Base-by-base conservation (phyloP, 1,140 invertebrate genomes). In the Cydia splendana region DNA sequence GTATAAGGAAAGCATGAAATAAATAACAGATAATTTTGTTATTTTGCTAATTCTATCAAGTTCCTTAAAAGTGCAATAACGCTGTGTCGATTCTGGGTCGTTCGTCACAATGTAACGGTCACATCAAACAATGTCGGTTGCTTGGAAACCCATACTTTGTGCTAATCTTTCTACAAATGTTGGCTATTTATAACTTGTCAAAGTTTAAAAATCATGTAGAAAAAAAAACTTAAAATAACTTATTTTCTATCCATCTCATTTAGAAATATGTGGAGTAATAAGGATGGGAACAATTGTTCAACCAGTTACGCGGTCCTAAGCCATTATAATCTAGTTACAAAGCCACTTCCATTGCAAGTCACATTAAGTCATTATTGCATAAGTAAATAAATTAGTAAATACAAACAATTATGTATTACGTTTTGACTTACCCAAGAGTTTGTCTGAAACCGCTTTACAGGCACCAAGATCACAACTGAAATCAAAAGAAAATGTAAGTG, bases 331-430 rank as follows among this genome's bases (percentile, higher is more conserved):
- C 34, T 42, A 71, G 67, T 71, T 45, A 71, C 15, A 71, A 10
- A 38, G 57, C 20, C 57, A 62, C 20, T 62, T 62, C 18, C 2
- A 62, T 24, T 45, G 4, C 7, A 71, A 38, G 15, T 18, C 7
- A 10, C 30, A 71, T 71, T 71, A 71, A 71, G 67, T 38, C 67
- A 71, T 71, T 71, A 62, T 62, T 62, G 57, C 57, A 62, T 62
- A 24, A 62, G 28, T 67, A 30, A 67, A 34, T 67, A 71, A 38
- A 62, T 62, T 62, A 62, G 57, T 62, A 24, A 62, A 62, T 62
- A 62, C 57, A 62, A 62, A 24, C 57, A 62, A 71, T 38, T 71
- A 45, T 71, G 7, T 71, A 38, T 71, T 71, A 71, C 67, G 34
- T 71, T 71, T 38, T 42, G 30, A 38, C 67, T 71, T 71, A 71